Percentiles rank a stretch among this genome's conserved stretches.
phyloP scores from a whole-genome alignment of 2,113 vertebrate species.

The Ancistrus triradiatus region DNA sequence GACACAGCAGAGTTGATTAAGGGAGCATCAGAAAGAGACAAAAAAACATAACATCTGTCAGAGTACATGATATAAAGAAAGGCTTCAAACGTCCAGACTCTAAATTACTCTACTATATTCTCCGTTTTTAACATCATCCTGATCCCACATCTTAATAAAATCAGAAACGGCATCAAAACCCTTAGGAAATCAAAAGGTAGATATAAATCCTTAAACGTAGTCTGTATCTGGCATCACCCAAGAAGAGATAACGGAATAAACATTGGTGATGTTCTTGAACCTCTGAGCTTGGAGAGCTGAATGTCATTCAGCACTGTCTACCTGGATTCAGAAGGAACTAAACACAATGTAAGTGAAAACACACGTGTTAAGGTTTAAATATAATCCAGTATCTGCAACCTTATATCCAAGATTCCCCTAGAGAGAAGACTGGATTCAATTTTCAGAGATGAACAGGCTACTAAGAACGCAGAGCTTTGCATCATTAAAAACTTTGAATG shows the following conservation, averaged over 20 bases:
- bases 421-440: too few relatives aligned
- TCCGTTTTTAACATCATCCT: slow-evolving; percentile 6
- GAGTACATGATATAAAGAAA: slow-evolving; percentile 42
- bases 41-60: slow-evolving; percentile 43
- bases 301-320: not conserved
- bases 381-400: too few relatives aligned
- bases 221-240: not conserved
- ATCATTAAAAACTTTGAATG: too few relatives aligned
- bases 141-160: slow-evolving; percentile 15
- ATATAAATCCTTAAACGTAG: not conserved
- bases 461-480: too few relatives aligned
- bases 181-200: slow-evolving; percentile 21
- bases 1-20: too few relatives aligned
- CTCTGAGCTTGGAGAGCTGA: not conserved
- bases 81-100: slow-evolving; percentile 36
- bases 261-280: slow-evolving; percentile 6
- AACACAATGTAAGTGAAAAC: slow-evolving; percentile 26
- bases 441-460: too few relatives aligned
- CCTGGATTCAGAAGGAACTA: not conserved
- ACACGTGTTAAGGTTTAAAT: slow-evolving; percentile 8
- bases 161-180: slow-evolving; percentile 20
- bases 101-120: slow-evolving; percentile 38
- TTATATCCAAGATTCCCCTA: too few relatives aligned
- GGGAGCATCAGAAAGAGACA: slow-evolving; percentile 29
- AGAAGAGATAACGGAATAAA: slow-evolving; percentile 17